Evolutionary conservation across 2,113 vertebrate species (phyloP), one percentile per base, ranked within the genome.

Genomic region (Lota lota): DNA sequence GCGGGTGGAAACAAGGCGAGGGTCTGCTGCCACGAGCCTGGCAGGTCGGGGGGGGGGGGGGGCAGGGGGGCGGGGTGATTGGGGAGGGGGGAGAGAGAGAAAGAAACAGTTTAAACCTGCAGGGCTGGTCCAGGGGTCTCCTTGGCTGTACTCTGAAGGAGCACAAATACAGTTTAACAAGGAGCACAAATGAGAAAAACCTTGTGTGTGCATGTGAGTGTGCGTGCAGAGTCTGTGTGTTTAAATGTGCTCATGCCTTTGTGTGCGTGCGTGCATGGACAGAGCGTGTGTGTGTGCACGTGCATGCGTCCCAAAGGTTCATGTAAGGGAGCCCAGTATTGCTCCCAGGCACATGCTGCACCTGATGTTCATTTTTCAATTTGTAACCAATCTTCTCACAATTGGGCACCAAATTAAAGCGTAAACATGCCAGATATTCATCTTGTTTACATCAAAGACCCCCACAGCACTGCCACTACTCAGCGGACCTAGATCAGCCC

Each of bases 301-400:
- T 63, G 78, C 47, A 63, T 74, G 66, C 63, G 54, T 70, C 64
- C 5, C 18, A 19, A 19, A 59, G 61, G 81, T 76, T 81, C 62
- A 24, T 68, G 60, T 60, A 22, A 66, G 36, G 56, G 19, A 83
- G 76, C 76, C 67, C 70, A 75, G 74, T 80, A 86, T 87, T 70
- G 33, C 76, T 79, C 81, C 80, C 84, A 83, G 83, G 80, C 68
- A 28, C 15, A 6, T 11, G 36, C 81, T 69, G 73, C 91, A 90
- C 87, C 90, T 93, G 90, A 91, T 85, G 73, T 90, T 91, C 68
- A 92, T 91, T 92, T 90, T 90, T 91, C 90, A 93, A 92, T 92
- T 91, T 92, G 90, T 89, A 92, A 79, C 88, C 86, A 90, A 90
- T 92, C 87, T 77, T 82, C 78, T 80, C 61, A 89, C 84, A 89